A percentile compares a stretch with the other conserved stretches of the same genome.
Conservation (phyloP, 2,113 vertebrate genomes). For the Aix galericulata region DNA sequence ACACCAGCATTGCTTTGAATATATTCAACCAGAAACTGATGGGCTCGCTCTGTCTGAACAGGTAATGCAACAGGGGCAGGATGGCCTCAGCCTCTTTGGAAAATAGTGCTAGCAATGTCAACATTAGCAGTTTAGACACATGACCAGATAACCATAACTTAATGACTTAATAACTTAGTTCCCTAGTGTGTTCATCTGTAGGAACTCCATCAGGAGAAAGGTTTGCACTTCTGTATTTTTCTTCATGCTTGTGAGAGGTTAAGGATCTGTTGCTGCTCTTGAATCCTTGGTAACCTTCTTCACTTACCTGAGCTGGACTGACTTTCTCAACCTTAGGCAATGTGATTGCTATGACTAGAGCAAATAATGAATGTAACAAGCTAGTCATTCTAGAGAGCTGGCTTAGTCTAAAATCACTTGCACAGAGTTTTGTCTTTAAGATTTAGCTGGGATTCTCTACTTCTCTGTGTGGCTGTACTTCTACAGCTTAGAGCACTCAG, state of each 20-base stretch:
- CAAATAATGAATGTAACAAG: background rate
- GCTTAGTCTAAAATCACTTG: background rate
- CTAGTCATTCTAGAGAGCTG: background rate
- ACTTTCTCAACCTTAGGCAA: background rate
- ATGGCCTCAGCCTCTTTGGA: background rate
- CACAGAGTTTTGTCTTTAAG: background rate
- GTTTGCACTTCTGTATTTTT: background rate
- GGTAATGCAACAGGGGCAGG: conserved; percentile 62
- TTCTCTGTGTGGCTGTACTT: background rate
- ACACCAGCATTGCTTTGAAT: conserved; percentile 67
- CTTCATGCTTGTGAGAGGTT: background rate
- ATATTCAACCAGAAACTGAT: conserved; percentile 75
- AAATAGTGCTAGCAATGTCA: background rate
- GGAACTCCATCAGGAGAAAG: background rate
- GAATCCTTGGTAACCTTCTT: background rate
- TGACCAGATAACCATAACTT: background rate
- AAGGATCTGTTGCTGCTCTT: background rate
- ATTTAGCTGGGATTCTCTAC: background rate
- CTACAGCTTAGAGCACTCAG: background rate
- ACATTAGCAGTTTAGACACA: background rate
- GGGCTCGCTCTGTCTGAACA: conserved; percentile 76
- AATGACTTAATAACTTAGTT: background rate
- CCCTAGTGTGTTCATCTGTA: background rate
- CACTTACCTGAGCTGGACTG: background rate
- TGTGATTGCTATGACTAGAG: background rate